Base-by-base conservation (phyloP, 2,797 vertebrate genomes). In the Pseudochromis fuscus region DNA sequence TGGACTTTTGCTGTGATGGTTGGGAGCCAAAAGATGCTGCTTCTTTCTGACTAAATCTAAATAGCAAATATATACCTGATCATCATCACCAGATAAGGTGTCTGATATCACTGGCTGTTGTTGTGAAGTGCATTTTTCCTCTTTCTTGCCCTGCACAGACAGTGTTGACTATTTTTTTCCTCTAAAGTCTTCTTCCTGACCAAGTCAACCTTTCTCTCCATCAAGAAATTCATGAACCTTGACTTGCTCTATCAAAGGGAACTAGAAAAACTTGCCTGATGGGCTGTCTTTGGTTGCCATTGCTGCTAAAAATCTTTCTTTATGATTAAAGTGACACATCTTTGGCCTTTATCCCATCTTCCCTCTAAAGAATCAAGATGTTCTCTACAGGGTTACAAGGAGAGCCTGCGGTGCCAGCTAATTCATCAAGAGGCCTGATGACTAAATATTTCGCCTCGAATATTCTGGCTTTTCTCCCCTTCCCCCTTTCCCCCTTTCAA, bases 171-270 rank as follows among this genome's bases (percentile, higher is more conserved):
- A 63, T 16, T 67, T 82, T 62, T 33, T 27, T 8, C 57, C 24
- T 64, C 23, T 65, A 27, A 71, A 72, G 48, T 59, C 56, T 77
- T 63, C 50, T 82, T 85, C 53, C 81, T 80, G 68, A 79, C 71
- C 63, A 67, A 67, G 62, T 71, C 53, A 74, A 61, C 60, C 49
- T 72, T n/a, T 55, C 37, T 53, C 46, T 83, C 69, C 58, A 62
- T 88, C 63, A 68, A 62, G 64, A 83, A 77, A 87, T 84, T 9
- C 74, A 79, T 85, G 74, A 87, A 71, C 84, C 77, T 73, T 77
- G 55, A 80, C 75, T n/a, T 50, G 76, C 31, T 72, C 72, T 58
- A 69, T 85, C 37, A 82, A 67, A 81, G 73, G 62, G 66, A 69
- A 73, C 62, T 7, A 7, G 42, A 70, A 33, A 57, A 51, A 61